phyloP scores from a whole-genome alignment of 2,113 vertebrate species.

The Rhizomys pruinosus region DNA sequence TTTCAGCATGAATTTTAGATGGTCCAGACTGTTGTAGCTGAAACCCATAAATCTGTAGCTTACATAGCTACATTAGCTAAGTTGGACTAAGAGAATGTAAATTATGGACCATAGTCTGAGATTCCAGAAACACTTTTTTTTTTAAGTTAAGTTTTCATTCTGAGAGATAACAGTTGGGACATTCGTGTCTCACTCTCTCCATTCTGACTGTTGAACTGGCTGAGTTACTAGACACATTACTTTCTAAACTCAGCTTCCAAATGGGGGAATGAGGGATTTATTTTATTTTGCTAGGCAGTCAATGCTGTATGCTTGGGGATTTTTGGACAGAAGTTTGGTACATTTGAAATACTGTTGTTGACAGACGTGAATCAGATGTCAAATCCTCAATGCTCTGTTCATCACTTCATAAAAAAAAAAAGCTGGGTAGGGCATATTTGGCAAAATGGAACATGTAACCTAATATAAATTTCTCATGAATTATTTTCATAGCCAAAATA shows the following conservation, averaged over 20 bases:
- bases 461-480: constrained; percentile 31
- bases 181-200: background rate
- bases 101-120: background rate
- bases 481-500: constrained; percentile 60
- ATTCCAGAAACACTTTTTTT: constrained; percentile 12
- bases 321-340: constrained; percentile 49
- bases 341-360: constrained; percentile 58
- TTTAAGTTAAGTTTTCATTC: background rate
- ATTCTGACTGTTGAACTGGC: constrained; percentile 11
- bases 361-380: constrained; percentile 54
- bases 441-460: background rate
- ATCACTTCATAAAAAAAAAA: background rate
- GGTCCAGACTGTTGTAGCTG: background rate
- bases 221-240: constrained; percentile 26
- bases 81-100: constrained; percentile 5
- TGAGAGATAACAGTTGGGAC: background rate
- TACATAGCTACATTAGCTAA: background rate
- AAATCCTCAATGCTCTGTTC: constrained; percentile 6
- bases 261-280: constrained; percentile 43
- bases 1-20: background rate
- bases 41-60: background rate
- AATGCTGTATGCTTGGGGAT: constrained; percentile 7
- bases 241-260: constrained; percentile 45
- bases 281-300: constrained; percentile 64
- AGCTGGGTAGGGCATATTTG: constrained; percentile 5